Base-by-base conservation (phyloP, 2,113 vertebrate genomes). In the Cephalophus harveyi region DNA sequence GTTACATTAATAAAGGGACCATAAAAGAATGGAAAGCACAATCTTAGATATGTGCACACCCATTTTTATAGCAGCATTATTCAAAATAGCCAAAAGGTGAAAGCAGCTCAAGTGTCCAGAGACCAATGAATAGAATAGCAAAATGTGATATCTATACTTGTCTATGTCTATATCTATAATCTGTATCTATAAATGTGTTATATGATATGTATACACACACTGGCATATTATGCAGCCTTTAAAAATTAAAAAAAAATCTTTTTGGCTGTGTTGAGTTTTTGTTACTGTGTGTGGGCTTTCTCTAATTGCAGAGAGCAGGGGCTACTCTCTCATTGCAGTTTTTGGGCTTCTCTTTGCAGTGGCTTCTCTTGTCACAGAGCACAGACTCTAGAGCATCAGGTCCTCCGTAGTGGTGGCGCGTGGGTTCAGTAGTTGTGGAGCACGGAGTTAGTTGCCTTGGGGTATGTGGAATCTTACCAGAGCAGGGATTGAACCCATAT, bases 41-140 rank as follows among this genome's bases (percentile, higher is more conserved):
- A 23, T 46, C 27, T 95, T 19, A 90, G 54, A 48, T 76, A 62
- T 46, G 50, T 89, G 15, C 27, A 59, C 7, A 81, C 6, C 33
- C 13, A 17, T 30, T 30, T 91, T 91, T 43, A 57, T 54, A 60
- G 36, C 17, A 82, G 30, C 15, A n/a, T 85, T 62, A 85, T 62
- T 71, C 52, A 81, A 21, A 79, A 67, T 3, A 95, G 17, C 12
- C 43, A 71, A 89, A 95, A 94, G 33, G n/a, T 28, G 27, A 81
- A 36, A 89, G 71, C 64, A 79, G 36, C 30, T 30, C 50, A 46
- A 17, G 48, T 33, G 43, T 30, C 81, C 46, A 62, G 16, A 33
- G 43, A 43, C 50, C 82, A 28, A 8, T 48, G 62, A 78, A 36
- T 17, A 23, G 83, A 64, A 30, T 4, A 27, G 67, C 17, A 71